These are phyloP conservation scores for Entomobrya multifasciata DNA, from an alignment of 2,888 invertebrate genomes.

Conservation along the genomic window DNA sequence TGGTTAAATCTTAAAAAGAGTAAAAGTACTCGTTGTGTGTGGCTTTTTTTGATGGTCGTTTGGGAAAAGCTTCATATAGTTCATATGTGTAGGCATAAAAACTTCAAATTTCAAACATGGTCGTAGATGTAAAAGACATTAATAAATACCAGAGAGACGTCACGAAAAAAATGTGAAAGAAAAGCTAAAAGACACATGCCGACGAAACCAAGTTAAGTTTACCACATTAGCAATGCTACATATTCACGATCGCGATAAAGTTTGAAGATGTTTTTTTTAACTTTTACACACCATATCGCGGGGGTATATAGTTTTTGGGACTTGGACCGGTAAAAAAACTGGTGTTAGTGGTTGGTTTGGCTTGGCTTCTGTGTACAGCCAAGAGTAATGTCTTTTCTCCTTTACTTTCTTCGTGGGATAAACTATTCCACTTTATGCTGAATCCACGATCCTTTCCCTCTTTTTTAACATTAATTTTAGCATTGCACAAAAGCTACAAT, in stretches of 20 bases:
- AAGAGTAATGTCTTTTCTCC: slow-evolving; percentile 37
- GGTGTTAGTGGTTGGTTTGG: not conserved
- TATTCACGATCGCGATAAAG: slow-evolving; percentile 67
- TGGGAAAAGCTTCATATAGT: not conserved
- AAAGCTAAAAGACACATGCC: slow-evolving; percentile 25
- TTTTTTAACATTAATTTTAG: slow-evolving; percentile 33
- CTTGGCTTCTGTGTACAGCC: slow-evolving; percentile 17
- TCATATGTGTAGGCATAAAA: not conserved
- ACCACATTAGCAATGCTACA: slow-evolving; percentile 65
- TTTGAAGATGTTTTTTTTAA: slow-evolving; percentile 29
- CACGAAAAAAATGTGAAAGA: not conserved
- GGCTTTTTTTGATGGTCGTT: slow-evolving; percentile 6
- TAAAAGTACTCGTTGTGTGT: not conserved
- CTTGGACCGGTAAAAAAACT: not conserved
- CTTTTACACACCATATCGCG: slow-evolving; percentile 7
- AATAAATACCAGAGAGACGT: slow-evolving; percentile 61
- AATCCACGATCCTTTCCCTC: not conserved
- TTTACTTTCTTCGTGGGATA: not conserved
- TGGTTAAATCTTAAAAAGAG: not conserved
- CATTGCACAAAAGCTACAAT: not conserved
- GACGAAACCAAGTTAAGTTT: slow-evolving; percentile 41
- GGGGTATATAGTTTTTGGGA: not conserved
- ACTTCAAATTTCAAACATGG: slow-evolving; percentile 48
- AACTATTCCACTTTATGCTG: not conserved
- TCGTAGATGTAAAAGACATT: slow-evolving; percentile 44